Evolutionary conservation across 2,113 vertebrate genomes (phyloP).

Genomic region (Ginglymostoma cirratum): DNA sequence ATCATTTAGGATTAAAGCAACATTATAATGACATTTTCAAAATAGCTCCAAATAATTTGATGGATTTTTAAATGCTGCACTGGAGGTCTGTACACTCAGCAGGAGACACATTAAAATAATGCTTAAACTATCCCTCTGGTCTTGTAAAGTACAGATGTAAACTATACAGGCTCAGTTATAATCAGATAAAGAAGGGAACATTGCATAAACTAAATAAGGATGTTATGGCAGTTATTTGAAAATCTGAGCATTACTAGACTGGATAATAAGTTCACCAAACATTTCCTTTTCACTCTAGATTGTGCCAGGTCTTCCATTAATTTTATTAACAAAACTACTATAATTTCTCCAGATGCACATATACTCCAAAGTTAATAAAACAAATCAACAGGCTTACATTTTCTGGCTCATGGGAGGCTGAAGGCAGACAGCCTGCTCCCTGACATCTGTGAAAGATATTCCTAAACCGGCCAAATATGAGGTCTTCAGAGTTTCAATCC

Average conservation of each 20-base stretch:
- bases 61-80: conserved; percentile 49
- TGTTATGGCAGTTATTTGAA: background rate
- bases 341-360: background rate
- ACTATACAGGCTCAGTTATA: background rate
- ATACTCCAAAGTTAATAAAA: background rate
- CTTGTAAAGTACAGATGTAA: background rate
- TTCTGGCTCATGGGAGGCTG: background rate
- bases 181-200: background rate
- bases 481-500: background rate
- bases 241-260: background rate
- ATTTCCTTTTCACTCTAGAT: background rate
- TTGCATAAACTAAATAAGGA: background rate
- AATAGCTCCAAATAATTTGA: conserved; percentile 49
- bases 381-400: background rate
- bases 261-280: background rate
- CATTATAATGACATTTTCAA: conserved; percentile 58
- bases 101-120: conserved; percentile 44
- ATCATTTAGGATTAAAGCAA: conserved; percentile 52
- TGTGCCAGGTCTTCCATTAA: background rate
- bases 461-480: background rate
- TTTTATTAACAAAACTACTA: background rate
- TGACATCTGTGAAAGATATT: background rate
- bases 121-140: background rate
- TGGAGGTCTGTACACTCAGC: conserved; percentile 49
- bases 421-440: background rate